Evolutionary conservation across 1,140 invertebrate genomes (phyloP).

Genomic region (Cydia pomonella): DNA sequence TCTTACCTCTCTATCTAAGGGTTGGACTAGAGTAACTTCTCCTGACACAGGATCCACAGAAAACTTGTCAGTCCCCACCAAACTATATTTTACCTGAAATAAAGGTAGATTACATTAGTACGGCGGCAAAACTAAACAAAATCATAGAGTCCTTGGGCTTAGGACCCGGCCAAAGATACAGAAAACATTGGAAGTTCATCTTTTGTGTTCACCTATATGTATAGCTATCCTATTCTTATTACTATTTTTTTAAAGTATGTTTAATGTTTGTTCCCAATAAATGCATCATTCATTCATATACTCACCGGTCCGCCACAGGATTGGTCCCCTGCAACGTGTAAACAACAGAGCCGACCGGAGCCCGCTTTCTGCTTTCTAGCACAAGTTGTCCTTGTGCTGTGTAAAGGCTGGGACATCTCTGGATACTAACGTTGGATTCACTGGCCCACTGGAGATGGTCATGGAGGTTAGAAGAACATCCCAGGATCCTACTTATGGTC

Average conservation of each 20-base stretch:
- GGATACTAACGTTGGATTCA: too few relatives aligned
- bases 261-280: too few relatives aligned
- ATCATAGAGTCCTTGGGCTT: not conserved
- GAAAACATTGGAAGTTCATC: too few relatives aligned
- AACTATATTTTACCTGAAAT: slow-evolving; percentile 84
- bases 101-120: slow-evolving; percentile 28
- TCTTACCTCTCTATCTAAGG: slow-evolving; percentile 90
- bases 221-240: too few relatives aligned
- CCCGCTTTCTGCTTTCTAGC: slow-evolving; percentile 89
- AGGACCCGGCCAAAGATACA: too few relatives aligned
- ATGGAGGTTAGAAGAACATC: too few relatives aligned
- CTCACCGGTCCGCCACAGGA: slow-evolving; percentile 83
- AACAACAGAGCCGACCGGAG: slow-evolving; percentile 87
- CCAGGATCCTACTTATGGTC: slow-evolving; percentile 33
- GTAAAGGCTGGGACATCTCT: too few relatives aligned
- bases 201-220: too few relatives aligned
- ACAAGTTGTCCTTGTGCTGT: slow-evolving; percentile 88
- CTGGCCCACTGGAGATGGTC: too few relatives aligned
- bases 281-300: too few relatives aligned
- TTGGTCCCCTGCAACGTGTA: slow-evolving; percentile 89
- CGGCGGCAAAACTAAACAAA: not conserved
- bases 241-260: too few relatives aligned
- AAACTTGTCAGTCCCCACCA: slow-evolving; percentile 90
- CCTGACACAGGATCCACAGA: slow-evolving; percentile 88
- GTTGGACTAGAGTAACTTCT: slow-evolving; percentile 87